These are phyloP conservation scores for Apteryx owenii DNA, from an alignment of 2,113 vertebrate genomes.

Conservation along the genomic window DNA sequence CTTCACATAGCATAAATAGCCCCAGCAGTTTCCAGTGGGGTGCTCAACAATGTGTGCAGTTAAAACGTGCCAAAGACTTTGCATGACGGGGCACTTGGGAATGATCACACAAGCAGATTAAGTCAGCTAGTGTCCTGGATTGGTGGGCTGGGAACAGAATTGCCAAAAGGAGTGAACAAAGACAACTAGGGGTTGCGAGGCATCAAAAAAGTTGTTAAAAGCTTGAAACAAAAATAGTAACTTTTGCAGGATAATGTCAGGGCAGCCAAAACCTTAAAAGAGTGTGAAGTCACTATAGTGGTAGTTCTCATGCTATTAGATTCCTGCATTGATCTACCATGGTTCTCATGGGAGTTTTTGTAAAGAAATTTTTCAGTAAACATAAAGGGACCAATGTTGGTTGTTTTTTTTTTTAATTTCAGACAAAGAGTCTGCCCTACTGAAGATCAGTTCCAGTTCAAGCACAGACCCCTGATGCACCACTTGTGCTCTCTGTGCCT, in stretches of 20 bases:
- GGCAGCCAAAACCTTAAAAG: background rate
- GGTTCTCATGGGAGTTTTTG: accelerated
- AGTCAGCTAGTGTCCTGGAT: background rate
- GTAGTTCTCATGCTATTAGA: background rate
- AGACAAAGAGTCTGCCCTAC: background rate
- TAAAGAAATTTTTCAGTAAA: background rate
- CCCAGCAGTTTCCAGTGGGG: background rate
- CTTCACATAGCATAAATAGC: background rate
- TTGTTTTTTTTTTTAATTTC: background rate
- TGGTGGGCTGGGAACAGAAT: background rate
- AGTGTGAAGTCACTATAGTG: background rate
- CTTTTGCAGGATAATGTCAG: background rate
- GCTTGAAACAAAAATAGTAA: background rate
- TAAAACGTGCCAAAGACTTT: background rate
- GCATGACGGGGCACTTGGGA: accelerated
- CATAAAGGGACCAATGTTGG: background rate
- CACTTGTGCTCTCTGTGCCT: background rate
- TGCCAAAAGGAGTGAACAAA: background rate
- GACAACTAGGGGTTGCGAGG: background rate
- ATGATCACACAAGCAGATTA: background rate
- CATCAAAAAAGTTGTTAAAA: background rate
- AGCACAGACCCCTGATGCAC: too few relatives aligned
- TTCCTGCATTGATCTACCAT: background rate
- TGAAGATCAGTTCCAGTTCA: too few relatives aligned
- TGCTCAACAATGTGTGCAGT: background rate